A percentile compares a stretch with the other conserved stretches of the same genome.
Evolutionary conservation across 2,113 vertebrate genomes (phyloP).

Genomic region (Orycteropus afer): DNA sequence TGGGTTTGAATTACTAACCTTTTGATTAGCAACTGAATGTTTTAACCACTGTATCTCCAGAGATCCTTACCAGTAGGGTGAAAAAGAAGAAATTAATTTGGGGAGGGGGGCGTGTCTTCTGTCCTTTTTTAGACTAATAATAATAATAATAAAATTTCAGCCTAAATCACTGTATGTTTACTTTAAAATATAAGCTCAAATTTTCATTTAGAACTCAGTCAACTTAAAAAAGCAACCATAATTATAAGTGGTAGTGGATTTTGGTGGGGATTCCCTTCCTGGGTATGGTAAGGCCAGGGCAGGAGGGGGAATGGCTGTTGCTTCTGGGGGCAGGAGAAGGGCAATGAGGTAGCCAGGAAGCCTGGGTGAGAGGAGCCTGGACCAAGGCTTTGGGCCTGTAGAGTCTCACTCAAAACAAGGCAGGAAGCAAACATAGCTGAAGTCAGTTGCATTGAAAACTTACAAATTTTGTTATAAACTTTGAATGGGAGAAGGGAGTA

Average conservation of each 20-base stretch:
- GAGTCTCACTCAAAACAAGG: neutral
- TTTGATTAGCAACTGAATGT: no score
- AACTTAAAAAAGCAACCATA: neutral
- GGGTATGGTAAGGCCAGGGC: fast-evolving
- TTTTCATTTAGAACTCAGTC: slow-evolving; percentile 18
- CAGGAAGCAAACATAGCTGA: neutral
- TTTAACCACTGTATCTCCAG: no score
- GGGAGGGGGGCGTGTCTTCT: neutral
- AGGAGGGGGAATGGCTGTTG: neutral
- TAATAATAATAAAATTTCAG: neutral
- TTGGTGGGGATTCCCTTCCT: neutral
- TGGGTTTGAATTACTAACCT: no score
- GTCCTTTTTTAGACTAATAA: neutral
- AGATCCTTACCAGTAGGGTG: neutral
- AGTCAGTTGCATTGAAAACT: neutral
- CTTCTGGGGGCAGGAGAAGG: neutral
- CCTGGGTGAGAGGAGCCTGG: neutral
- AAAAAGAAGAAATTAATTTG: neutral
- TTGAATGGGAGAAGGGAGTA: no score
- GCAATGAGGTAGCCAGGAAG: fast-evolving
- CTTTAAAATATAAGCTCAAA: neutral
- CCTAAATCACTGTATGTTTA: neutral
- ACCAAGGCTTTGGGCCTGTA: neutral
- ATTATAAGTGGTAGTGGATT: neutral
- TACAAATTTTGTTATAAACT: neutral